Conservation (phyloP, 23 tunicate species). For the Clavelina lepadiformis region DNA sequence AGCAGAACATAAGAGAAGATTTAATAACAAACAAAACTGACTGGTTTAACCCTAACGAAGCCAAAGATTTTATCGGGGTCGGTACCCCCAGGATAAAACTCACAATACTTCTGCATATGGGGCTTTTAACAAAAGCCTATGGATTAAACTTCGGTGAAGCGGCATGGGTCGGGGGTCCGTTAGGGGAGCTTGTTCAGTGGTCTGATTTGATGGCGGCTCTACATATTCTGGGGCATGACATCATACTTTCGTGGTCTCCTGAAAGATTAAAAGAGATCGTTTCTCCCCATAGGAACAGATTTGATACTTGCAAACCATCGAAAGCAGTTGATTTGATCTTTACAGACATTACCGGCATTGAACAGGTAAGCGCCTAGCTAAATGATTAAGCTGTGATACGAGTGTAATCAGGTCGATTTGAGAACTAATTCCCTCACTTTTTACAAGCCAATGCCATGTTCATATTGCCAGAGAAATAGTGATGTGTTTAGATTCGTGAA, state of each 20-base stretch:
- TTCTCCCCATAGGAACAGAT: not conserved
- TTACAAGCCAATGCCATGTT: not conserved
- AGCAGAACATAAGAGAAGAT: not conserved
- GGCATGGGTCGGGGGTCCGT: slow-evolving; percentile 78
- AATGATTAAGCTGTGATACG: too few species aligned
- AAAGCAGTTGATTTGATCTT: slow-evolving; percentile 66
- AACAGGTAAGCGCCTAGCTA: slow-evolving; percentile 37
- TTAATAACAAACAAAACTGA: not conserved
- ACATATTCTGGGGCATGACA: slow-evolving; percentile 76
- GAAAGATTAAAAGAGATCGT: slow-evolving; percentile 46
- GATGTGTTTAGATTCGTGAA: slow-evolving; percentile 27
- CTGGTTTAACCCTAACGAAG: not conserved
- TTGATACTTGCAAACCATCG: slow-evolving; percentile 36
- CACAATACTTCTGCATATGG: slow-evolving; percentile 76
- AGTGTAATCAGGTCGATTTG: too few species aligned
- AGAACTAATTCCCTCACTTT: not conserved
- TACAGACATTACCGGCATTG: slow-evolving; percentile 73
- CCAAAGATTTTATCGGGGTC: not conserved
- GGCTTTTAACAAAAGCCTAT: slow-evolving; percentile 66
- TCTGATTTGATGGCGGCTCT: slow-evolving; percentile 60
- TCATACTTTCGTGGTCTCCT: slow-evolving; percentile 82
- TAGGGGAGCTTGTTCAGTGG: slow-evolving; percentile 97
- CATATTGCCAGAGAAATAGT: not conserved
- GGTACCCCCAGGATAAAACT: slow-evolving; percentile 3
- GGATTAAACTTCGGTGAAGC: slow-evolving; percentile 82